Conservation (phyloP, 2,113 vertebrate genomes). For the Indicator indicator region DNA sequence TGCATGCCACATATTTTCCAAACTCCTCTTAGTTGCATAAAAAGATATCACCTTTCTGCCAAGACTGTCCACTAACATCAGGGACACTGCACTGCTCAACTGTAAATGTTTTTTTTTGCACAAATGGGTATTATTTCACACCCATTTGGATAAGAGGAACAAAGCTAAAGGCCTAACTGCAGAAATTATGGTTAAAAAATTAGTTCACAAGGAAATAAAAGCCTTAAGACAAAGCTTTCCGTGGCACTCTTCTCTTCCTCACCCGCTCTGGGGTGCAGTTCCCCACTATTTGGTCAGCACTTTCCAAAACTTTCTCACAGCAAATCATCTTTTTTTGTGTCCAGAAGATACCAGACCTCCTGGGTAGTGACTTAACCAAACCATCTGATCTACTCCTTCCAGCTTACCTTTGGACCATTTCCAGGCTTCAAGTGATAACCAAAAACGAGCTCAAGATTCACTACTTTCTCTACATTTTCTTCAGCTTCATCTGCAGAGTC, state of each 20-base stretch:
- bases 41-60: neutral
- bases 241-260: neutral
- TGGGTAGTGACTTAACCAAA: neutral
- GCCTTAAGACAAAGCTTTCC: neutral
- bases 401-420: slow-evolving; percentile 85
- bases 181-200: neutral
- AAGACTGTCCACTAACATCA: neutral
- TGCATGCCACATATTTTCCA: neutral
- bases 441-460: slow-evolving; percentile 95
- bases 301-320: neutral
- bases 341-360: neutral
- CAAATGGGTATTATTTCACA: neutral
- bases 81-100: neutral
- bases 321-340: neutral
- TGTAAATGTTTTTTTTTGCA: neutral
- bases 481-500: slow-evolving; percentile 82
- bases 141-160: neutral
- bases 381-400: neutral
- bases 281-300: neutral
- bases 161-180: neutral
- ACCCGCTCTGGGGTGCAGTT: neutral
- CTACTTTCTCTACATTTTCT: slow-evolving; percentile 83
- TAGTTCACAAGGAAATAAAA: neutral
- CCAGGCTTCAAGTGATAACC: slow-evolving; percentile 96
- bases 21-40: neutral